These are phyloP conservation scores for Heterohyrax brucei DNA, from an alignment of 2,797 vertebrate genomes.

Conservation along the genomic window DNA sequence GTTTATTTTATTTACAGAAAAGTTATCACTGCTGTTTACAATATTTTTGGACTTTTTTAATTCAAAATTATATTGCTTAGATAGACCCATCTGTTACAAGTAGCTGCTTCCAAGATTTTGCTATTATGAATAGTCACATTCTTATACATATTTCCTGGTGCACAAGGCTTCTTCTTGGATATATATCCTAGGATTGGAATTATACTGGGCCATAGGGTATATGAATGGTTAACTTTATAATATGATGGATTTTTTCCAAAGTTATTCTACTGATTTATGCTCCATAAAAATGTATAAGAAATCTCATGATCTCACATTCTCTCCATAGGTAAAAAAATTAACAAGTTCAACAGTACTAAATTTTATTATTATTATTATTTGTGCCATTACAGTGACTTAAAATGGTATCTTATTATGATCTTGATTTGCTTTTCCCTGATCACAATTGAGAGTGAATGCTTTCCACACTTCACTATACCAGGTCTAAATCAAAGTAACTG, in stretches of 20 bases:
- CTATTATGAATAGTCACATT: neutral
- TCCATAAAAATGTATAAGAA: neutral
- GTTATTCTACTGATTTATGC: neutral
- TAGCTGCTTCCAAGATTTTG: neutral
- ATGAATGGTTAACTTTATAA: neutral
- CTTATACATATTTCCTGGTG: neutral
- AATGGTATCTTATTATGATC: neutral
- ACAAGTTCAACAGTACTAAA: neutral
- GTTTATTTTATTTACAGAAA: conserved; percentile 72
- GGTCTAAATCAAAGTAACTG: neutral
- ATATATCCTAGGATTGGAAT: neutral
- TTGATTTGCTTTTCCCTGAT: neutral
- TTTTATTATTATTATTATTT: neutral
- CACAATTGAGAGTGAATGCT: neutral
- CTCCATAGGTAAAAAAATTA: neutral
- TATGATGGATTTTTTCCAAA: neutral
- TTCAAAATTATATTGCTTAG: neutral
- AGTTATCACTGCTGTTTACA: neutral
- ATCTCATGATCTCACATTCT: neutral
- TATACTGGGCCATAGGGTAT: neutral
- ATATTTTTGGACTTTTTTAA: conserved; percentile 1
- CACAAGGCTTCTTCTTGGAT: neutral
- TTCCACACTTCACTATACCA: neutral
- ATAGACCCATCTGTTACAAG: neutral
- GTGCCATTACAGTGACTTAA: neutral